A percentile compares a stretch with the other conserved stretches of the same genome.
phyloP scores from a whole-genome alignment of 2,888 invertebrate genomes.

The Cepaea hortensis region DNA sequence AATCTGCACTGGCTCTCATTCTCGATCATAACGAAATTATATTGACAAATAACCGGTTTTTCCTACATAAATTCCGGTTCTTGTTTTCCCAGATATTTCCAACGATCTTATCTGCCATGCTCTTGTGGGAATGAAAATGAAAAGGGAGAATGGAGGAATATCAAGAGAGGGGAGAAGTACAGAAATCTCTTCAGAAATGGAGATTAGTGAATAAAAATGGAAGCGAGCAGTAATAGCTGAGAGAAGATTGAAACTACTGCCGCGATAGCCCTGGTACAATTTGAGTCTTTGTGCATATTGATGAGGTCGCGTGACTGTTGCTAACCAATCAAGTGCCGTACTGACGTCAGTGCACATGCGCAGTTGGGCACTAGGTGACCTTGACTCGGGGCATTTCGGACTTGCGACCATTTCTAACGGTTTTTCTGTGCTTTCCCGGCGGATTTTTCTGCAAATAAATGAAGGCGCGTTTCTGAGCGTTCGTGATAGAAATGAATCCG shows the following conservation, averaged over 20 bases:
- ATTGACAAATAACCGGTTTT: constrained; percentile 38
- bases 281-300: constrained; percentile 28
- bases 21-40: constrained; percentile 30
- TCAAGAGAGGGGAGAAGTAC: background rate
- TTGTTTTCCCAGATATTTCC: constrained; percentile 19
- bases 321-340: constrained; percentile 30
- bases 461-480: background rate
- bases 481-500: constrained; percentile 10
- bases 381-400: constrained; percentile 28
- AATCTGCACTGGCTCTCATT: constrained; percentile 1
- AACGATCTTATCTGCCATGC: constrained; percentile 3
- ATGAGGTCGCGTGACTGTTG: constrained; percentile 36
- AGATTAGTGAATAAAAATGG: constrained; percentile 28
- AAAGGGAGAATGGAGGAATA: constrained; percentile 12
- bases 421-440: background rate
- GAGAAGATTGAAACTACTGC: constrained; percentile 8
- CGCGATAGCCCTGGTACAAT: constrained; percentile 13
- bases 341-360: constrained; percentile 35
- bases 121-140: background rate
- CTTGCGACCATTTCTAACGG: background rate
- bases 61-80: constrained; percentile 27
- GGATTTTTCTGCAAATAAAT: background rate
- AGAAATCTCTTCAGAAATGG: constrained; percentile 1
- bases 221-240: background rate
- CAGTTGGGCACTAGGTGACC: constrained; percentile 38